Percentiles rank a stretch among this genome's conserved stretches.
Conservation (phyloP, 2,797 vertebrate species). For the Rhincodon typus region DNA sequence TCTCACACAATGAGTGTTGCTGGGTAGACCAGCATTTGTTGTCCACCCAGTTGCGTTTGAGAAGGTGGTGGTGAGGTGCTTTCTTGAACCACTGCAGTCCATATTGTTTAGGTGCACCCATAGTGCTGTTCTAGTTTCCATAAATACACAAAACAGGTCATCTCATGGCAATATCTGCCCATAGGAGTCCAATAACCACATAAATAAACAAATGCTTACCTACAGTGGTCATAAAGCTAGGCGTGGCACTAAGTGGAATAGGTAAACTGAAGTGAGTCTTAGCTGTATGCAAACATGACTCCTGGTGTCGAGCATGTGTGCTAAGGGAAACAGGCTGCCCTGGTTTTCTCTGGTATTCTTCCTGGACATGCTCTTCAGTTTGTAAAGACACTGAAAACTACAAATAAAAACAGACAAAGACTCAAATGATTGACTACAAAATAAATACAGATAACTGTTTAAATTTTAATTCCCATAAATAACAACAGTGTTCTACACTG, state of each 20-base stretch:
- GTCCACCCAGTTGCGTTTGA: too few species aligned
- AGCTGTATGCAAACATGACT: conserved; percentile 89
- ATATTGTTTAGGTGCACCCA: too few species aligned
- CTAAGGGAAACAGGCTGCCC: conserved; percentile 71
- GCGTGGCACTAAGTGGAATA: conserved; percentile 86
- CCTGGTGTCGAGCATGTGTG: conserved; percentile 81
- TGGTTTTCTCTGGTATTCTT: conserved; percentile 74
- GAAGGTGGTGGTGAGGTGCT: too few species aligned
- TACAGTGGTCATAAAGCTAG: conserved; percentile 88
- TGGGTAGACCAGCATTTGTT: too few species aligned
- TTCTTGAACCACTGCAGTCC: too few species aligned
- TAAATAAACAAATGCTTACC: conserved; percentile 56
- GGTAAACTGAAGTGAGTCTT: conserved; percentile 90
- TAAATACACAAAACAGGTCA: not conserved
- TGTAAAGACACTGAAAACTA: conserved; percentile 94
- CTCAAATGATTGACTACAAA: not conserved
- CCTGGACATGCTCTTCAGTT: conserved; percentile 84
- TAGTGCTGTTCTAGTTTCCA: not conserved
- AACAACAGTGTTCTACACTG: not conserved
- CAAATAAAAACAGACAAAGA: not conserved
- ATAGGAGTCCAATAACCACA: not conserved
- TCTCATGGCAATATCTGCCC: not conserved
- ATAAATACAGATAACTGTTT: not conserved
- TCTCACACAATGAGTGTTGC: too few species aligned
- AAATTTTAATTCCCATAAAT: not conserved